Conservation (phyloP, 2,113 vertebrate species). For the Verasper variegatus region DNA sequence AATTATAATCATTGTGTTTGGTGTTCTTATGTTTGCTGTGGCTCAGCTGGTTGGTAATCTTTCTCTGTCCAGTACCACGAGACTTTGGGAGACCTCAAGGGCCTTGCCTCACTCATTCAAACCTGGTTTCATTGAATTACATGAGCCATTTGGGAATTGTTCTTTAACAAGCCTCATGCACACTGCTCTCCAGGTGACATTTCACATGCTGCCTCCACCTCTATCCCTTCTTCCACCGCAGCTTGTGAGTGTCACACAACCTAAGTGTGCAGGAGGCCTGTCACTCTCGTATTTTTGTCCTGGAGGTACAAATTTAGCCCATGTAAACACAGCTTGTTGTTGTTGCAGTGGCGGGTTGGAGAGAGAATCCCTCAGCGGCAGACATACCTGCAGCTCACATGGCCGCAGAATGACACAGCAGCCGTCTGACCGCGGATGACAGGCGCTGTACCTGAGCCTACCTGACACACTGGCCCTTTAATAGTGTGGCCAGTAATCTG, state of each 20-base stretch:
- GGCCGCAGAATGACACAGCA: conserved; percentile 65
- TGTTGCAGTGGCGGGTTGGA: conserved; percentile 38
- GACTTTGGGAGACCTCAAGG: conserved; percentile 23
- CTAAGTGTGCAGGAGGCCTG: conserved; percentile 29
- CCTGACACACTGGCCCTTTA: conserved; percentile 70
- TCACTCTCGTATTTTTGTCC: conserved; percentile 67
- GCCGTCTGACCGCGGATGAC: conserved; percentile 65
- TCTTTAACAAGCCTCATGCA: not conserved
- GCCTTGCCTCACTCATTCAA: not conserved
- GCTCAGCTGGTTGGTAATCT: conserved; percentile 1
- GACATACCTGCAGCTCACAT: conserved; percentile 55
- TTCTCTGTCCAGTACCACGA: not conserved
- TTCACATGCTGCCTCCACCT: conserved; percentile 16
- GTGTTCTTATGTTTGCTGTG: conserved; percentile 28
- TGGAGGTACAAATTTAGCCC: conserved; percentile 61
- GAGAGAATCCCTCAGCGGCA: conserved; percentile 7
- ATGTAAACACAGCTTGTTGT: conserved; percentile 71
- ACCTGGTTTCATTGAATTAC: not conserved
- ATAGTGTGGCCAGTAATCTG: conserved; percentile 64
- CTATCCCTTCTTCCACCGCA: conserved; percentile 31
- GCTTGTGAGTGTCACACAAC: conserved; percentile 26
- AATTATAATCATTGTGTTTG: conserved; percentile 41
- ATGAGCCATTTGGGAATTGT: not conserved
- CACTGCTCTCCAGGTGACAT: conserved; percentile 19
- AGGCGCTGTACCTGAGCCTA: conserved; percentile 22